These are phyloP conservation scores for Gymnoscopelus microlampas DNA, from an alignment of 2,797 vertebrate species.

Conservation along the genomic window DNA sequence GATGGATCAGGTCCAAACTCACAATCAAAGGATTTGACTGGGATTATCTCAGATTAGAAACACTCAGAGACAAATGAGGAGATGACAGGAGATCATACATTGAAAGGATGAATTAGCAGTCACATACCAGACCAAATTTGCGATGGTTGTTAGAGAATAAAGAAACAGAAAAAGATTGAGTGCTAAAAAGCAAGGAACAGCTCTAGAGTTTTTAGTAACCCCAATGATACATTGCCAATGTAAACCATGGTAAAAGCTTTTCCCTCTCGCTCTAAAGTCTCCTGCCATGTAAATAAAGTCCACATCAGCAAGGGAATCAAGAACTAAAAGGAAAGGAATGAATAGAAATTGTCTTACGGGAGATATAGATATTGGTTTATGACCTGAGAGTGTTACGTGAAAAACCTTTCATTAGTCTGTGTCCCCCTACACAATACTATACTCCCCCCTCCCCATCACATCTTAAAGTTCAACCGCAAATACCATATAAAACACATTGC, in stretches of 20 bases:
- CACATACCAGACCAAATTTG: constrained; percentile 85
- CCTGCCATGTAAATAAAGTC: constrained; percentile 75
- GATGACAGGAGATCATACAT: constrained; percentile 91
- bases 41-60: constrained; percentile 98
- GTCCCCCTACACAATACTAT: background rate
- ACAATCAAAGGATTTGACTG: constrained; percentile 98
- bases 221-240: constrained; percentile 70
- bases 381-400: constrained; percentile 33
- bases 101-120: constrained; percentile 90
- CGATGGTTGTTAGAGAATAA: constrained; percentile 75
- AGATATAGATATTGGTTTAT: constrained; percentile 36
- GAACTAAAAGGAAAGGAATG: constrained; percentile 42
- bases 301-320: constrained; percentile 60
- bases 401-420: constrained; percentile 4
- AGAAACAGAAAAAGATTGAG: constrained; percentile 48
- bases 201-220: constrained; percentile 65
- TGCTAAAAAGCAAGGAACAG: constrained; percentile 64
- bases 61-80: constrained; percentile 87
- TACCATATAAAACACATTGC: constrained; percentile 1
- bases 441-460: background rate
- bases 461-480: constrained; percentile 10
- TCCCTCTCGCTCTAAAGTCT: constrained; percentile 63
- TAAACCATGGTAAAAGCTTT: constrained; percentile 81
- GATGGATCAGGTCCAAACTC: constrained; percentile 96
- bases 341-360: constrained; percentile 31